Base-by-base conservation (phyloP, 2,888 invertebrate species). In the Acanthococcus lagerstroemiae region DNA sequence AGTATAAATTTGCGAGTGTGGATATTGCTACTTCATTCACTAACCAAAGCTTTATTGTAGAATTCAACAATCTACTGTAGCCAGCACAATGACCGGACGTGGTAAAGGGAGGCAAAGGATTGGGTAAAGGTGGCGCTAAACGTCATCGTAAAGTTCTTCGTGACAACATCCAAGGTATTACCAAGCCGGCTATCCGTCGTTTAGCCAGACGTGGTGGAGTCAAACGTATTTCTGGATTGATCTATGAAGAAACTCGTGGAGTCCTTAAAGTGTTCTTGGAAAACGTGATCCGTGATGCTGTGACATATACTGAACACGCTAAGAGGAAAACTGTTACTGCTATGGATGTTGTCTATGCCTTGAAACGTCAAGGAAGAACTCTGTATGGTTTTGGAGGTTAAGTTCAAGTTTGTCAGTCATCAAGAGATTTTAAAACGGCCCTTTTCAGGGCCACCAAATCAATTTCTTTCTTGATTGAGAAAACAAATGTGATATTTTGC, bases 221-320 rank as follows among this genome's bases (percentile, higher is more conserved):
- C 0, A 85, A 86, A 70, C 70, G 70, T 67, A 70, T 70, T 48
- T 70, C 70, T n/a, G 70, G 70, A 17, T 57, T 90, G 78, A 87
- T 89, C 68, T 88, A 88, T 75, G 88, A 90, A 75, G 88, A 88
- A 75, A 88, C 87, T n/a, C 81, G 88, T 48, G 87, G 87, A 37
- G 87, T 88, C 0, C 74, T 88, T 24, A 88, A 89, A 72, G 84
- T 88, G 0, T 92, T 91, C 75, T 80, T 91, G 67, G 88, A 88
- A 75, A 88, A 87, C 74, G 88, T 58, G 0, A 88, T 90, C 72
- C 81, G 87, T 52, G 89, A 89, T 74, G 88, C 89, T n/a, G 88
- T 89, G 60, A 89, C 88, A 3, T 90, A 89, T 76, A 90, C 89
- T 0, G 89, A 90, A 74, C 89, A 91, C 74, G 90, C 90, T 37